Evolutionary conservation across 1,140 invertebrate species (phyloP).

Genomic region (Ectropis grisescens): DNA sequence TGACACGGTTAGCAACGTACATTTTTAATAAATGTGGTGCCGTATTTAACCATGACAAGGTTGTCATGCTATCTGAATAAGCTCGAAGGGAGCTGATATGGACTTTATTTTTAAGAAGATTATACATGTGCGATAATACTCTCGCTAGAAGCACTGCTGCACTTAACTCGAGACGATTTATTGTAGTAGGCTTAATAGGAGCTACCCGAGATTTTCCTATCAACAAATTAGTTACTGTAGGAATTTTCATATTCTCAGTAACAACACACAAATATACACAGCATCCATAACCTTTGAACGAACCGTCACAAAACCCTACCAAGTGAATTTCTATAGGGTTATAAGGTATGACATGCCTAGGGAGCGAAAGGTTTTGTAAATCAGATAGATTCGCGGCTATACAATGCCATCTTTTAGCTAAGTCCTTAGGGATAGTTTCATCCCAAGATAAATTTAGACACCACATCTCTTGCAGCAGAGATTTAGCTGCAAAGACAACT

Average conservation of each 20-base stretch:
- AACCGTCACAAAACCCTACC: not conserved
- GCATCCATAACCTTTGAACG: not conserved
- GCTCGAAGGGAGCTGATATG: not conserved
- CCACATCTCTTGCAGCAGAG: too few species aligned
- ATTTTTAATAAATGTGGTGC: conserved; percentile 3
- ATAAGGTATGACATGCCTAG: too few species aligned
- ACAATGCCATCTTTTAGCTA: too few species aligned
- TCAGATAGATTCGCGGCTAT: too few species aligned
- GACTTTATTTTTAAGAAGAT: not conserved
- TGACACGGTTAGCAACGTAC: conserved; percentile 4
- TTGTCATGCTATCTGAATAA: conserved; percentile 1
- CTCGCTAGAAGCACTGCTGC: conserved; percentile 1
- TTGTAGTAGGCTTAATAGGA: conserved; percentile 1
- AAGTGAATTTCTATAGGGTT: not conserved
- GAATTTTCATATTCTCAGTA: too few species aligned
- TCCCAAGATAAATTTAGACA: too few species aligned
- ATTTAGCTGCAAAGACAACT: too few species aligned
- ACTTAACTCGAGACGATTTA: conserved; percentile 1
- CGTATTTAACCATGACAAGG: conserved; percentile 3
- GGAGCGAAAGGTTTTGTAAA: too few species aligned
- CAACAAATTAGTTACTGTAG: too few species aligned
- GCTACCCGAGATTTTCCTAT: conserved; percentile 3
- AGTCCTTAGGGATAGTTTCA: too few species aligned
- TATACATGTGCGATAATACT: not conserved
- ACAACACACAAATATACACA: conserved; percentile 2